Conservation (phyloP, 64 coral and sea anemone species). For the Dendrophyllia cribrosa region DNA sequence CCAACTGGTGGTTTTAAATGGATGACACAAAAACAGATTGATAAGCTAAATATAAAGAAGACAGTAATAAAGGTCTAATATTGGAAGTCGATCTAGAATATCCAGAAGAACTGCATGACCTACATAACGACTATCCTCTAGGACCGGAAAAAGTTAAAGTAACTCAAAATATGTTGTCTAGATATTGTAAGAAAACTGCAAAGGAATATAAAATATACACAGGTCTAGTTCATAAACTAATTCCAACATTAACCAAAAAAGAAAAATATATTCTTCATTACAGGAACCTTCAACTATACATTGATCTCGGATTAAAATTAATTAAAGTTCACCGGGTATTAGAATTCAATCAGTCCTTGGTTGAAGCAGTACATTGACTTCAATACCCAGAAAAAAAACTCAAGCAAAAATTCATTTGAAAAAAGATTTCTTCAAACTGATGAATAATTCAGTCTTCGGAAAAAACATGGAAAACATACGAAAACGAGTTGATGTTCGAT, state of each 20-base stretch:
- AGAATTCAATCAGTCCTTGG: not conserved
- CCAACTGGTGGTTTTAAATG: not conserved
- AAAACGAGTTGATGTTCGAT: not conserved
- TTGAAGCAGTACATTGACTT: conserved; percentile 5
- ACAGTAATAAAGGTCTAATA: not conserved
- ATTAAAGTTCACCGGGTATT: not conserved
- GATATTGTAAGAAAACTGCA: too few species aligned
- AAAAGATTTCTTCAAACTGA: not conserved
- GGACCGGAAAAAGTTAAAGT: too few species aligned
- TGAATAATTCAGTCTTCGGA: conserved; percentile 5
- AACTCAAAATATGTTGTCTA: too few species aligned
- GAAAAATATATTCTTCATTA: not conserved
- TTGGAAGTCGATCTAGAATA: not conserved
- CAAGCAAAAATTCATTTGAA: not conserved
- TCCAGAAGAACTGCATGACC: too few species aligned
- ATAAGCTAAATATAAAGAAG: not conserved
- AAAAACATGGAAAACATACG: not conserved
- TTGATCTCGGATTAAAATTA: not conserved
- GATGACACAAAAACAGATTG: not conserved
- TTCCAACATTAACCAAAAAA: not conserved
- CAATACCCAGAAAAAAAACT: not conserved
- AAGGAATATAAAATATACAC: too few species aligned
- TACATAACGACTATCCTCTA: too few species aligned
- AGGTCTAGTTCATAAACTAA: not conserved
- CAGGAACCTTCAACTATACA: not conserved